Evolutionary conservation across 2,888 invertebrate genomes (phyloP), one percentile per base, ranked within the genome.

Genomic region (Odontocolon sp.): DNA sequence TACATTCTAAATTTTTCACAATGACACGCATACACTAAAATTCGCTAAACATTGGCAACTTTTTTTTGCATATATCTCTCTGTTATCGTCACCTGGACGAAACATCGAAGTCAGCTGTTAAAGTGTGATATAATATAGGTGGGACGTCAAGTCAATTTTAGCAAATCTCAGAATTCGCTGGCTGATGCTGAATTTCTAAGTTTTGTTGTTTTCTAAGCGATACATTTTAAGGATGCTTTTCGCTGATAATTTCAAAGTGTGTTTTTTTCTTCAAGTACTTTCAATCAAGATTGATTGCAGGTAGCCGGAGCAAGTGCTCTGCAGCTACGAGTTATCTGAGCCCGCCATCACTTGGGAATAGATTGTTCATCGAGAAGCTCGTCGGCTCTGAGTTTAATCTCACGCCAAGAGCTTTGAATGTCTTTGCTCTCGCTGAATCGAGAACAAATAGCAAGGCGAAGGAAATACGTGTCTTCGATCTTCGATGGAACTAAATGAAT

Each of bases 401-500:
- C 98, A 26, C 94, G 93, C 97, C 98, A 98, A 0, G 98, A 96
- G 82, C 94, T 92, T 38, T 95, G 93, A 83, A 99, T 95, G 86
- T 99, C 98, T 71, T 93, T 93, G 21, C 94, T 93, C 87, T 95
- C 95, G 1, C 96, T 95, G 85, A 93, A 95, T 69, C 96, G 93
- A 0, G 98, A 97, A 88, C 98, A 99, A 77, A 99, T 93, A 0
- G 97, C 97, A 90, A 99, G 93, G 73, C 99, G 93, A 54, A 99
- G 91, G 91, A 98, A 98, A 90, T 95, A 98, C 0, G 92, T 92
- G 77, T 95, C 96, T 47, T 94, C 93, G 72, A 98, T 95, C 91
- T 96, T 96, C 0, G 98, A 95, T 0, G 99, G 98, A 11, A 98
- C 98, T 86, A 99, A 92, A 89, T 98, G 98, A 80, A 99, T 97